These are phyloP conservation scores for Rhingia campestris DNA, from an alignment of 2,888 invertebrate species.

Conservation along the genomic window DNA sequence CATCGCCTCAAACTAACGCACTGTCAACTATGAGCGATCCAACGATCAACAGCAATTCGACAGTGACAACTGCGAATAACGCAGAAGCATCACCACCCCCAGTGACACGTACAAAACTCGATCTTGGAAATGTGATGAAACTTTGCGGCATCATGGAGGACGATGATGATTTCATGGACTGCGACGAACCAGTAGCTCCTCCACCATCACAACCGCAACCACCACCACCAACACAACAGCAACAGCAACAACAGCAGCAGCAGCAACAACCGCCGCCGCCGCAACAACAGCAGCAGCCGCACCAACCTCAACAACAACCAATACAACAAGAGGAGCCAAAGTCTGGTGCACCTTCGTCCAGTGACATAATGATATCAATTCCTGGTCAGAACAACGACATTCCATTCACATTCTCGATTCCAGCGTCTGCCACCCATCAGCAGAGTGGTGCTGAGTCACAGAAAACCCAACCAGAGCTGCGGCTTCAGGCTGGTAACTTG, in stretches of 20 bases:
- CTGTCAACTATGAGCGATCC: constrained; percentile 65
- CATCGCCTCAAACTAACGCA: constrained; percentile 76
- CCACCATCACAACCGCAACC: constrained; percentile 37
- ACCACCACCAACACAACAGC: constrained; percentile 47
- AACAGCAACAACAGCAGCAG: constrained; percentile 47
- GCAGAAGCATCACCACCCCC: constrained; percentile 74
- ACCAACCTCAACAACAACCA: constrained; percentile 36
- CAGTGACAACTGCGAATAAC: constrained; percentile 37
- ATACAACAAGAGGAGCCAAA: constrained; percentile 65
- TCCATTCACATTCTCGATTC: constrained; percentile 82
- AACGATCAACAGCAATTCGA: constrained; percentile 30
- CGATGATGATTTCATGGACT: constrained; percentile 84
- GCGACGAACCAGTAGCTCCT: constrained; percentile 67
- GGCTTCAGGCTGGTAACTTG: constrained; percentile 52
- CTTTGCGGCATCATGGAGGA: constrained; percentile 88
- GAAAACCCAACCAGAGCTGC: constrained; percentile 35
- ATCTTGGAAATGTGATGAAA: constrained; percentile 89
- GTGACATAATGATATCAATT: constrained; percentile 82
- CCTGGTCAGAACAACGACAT: constrained; percentile 82
- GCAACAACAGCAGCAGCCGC: constrained; percentile 63
- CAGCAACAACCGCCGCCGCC: constrained; percentile 13
- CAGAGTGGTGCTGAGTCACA: constrained; percentile 29
- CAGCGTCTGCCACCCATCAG: constrained; percentile 77
- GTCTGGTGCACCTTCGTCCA: constrained; percentile 60
- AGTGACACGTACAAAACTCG: constrained; percentile 83